These are phyloP conservation scores for Smithornis capensis DNA, from an alignment of 2,113 vertebrate genomes.

Conservation along the genomic window DNA sequence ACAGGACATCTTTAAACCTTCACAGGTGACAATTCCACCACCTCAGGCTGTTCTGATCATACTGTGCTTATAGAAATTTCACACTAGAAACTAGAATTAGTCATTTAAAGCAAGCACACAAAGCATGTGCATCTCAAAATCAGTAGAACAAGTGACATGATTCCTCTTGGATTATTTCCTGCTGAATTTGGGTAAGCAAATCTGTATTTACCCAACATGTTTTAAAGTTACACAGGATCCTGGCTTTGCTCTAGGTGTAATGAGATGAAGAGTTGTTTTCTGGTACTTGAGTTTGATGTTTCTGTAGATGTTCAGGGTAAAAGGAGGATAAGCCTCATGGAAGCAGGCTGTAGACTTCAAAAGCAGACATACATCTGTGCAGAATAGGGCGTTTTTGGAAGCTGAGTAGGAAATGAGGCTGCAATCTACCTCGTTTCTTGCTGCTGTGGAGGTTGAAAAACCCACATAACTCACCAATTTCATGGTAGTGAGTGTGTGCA, in stretches of 20 bases:
- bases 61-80: background rate
- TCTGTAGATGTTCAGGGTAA: background rate
- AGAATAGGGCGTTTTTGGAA: background rate
- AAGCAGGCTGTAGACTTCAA: no score
- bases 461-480: background rate
- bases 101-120: background rate
- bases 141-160: background rate
- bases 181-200: background rate
- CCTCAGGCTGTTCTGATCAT: background rate
- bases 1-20: background rate
- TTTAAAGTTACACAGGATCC: background rate
- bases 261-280: background rate
- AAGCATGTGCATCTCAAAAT: no score
- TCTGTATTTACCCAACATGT: background rate
- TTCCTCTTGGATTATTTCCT: background rate
- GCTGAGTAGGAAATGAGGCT: background rate
- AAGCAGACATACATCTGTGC: background rate
- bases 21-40: fast-evolving
- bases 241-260: background rate
- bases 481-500: background rate
- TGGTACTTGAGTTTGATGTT: background rate
- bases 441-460: background rate
- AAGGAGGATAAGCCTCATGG: no score
- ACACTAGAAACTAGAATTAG: background rate
- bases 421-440: background rate